A percentile compares a stretch with the other conserved stretches of the same genome.
These are phyloP conservation scores for Diprion similis DNA, from an alignment of 1,140 invertebrate genomes.

Conservation along the genomic window DNA sequence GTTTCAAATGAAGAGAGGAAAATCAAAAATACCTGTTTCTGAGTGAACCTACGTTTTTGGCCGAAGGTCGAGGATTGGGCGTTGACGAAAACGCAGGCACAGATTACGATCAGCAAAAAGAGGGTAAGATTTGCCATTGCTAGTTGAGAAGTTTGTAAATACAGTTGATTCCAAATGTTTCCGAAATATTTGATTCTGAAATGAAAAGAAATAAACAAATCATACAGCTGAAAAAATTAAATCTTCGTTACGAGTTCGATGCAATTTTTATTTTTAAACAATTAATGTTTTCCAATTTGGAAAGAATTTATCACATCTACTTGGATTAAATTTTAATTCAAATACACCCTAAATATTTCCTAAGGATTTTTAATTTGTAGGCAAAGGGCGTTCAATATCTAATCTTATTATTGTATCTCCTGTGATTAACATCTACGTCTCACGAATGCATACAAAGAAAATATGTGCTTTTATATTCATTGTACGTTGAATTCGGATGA, in stretches of 20 bases:
- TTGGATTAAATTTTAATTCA: too few species aligned
- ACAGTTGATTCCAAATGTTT: constrained; percentile 2
- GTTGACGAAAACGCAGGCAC: constrained; percentile 45
- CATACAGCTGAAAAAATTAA: not conserved
- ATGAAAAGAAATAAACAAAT: constrained; percentile 4
- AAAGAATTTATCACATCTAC: constrained; percentile 37
- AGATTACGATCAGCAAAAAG: constrained; percentile 42
- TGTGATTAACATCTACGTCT: too few species aligned
- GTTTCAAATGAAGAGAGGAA: too few species aligned
- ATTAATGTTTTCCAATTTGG: not conserved
- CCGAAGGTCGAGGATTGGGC: constrained; percentile 31
- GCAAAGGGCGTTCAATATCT: too few species aligned
- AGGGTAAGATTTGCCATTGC: constrained; percentile 46
- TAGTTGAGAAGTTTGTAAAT: not conserved
- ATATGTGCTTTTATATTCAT: too few species aligned
- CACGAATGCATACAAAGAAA: too few species aligned
- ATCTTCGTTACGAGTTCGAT: not conserved
- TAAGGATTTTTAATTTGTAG: too few species aligned
- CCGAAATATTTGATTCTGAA: constrained; percentile 18
- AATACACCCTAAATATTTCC: too few species aligned
- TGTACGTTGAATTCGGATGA: too few species aligned
- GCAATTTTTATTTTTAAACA: not conserved
- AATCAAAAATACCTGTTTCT: too few species aligned
- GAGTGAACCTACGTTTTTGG: constrained; percentile 44
- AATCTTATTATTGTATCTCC: too few species aligned